Conservation (phyloP, 2,797 vertebrate genomes). For the Bradypus variegatus region DNA sequence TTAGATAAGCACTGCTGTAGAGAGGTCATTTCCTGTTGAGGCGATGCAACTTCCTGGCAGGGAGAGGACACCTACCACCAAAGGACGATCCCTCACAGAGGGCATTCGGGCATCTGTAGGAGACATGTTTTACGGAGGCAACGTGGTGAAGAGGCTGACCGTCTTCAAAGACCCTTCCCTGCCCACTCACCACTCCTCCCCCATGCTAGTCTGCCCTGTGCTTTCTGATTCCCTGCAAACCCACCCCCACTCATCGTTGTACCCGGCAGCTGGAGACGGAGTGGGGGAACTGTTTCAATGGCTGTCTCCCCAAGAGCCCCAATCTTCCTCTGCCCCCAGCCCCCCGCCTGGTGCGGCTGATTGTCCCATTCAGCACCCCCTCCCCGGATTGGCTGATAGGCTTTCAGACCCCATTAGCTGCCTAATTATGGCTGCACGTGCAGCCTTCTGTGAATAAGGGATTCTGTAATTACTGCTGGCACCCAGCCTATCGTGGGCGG, state of each 20-base stretch:
- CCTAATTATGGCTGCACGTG: slow-evolving; percentile 66
- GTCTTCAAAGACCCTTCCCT: not conserved
- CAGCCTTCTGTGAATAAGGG: slow-evolving; percentile 52
- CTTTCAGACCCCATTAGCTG: slow-evolving; percentile 57
- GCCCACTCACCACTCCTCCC: not conserved
- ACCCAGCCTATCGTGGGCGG: slow-evolving; percentile 1
- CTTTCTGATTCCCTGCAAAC: not conserved
- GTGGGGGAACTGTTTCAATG: slow-evolving; percentile 20
- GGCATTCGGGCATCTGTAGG: not conserved
- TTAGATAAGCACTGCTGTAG: not conserved
- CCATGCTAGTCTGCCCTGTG: not conserved
- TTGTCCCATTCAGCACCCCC: slow-evolving; percentile 58
- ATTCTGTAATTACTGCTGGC: slow-evolving; percentile 59
- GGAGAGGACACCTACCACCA: not conserved
- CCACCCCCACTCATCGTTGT: not conserved
- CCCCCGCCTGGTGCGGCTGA: slow-evolving; percentile 45
- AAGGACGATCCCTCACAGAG: not conserved
- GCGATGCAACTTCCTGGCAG: not conserved
- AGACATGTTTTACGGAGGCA: not conserved
- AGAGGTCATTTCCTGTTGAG: not conserved
- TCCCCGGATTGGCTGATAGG: slow-evolving; percentile 53
- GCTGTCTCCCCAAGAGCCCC: slow-evolving; percentile 9
- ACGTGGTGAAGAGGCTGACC: not conserved
- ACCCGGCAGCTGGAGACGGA: slow-evolving; percentile 61
- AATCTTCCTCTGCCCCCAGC: not conserved